phyloP scores from a whole-genome alignment of 2,888 invertebrate genomes.

The Mythimna lalbum region DNA sequence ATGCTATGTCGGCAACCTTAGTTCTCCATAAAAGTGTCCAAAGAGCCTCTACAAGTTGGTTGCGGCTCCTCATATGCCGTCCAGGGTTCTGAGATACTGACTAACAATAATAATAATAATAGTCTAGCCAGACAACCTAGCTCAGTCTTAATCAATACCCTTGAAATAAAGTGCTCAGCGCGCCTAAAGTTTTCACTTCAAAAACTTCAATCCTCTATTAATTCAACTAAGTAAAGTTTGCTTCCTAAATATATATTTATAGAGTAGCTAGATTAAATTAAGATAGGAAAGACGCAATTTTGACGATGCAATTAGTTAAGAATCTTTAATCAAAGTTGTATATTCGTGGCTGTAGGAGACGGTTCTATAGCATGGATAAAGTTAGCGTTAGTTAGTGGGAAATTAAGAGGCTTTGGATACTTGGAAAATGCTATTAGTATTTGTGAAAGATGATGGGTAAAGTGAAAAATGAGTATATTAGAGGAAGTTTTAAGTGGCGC shows the following conservation, averaged over 20 bases:
- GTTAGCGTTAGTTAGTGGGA: neutral
- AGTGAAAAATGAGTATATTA: too few relatives aligned
- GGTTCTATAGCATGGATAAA: neutral
- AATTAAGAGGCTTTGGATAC: neutral
- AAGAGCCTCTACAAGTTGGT: too few relatives aligned
- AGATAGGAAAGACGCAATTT: conserved; percentile 7
- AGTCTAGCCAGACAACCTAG: too few relatives aligned
- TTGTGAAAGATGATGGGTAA: neutral
- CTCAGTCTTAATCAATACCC: too few relatives aligned
- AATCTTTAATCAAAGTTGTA: conserved; percentile 37
- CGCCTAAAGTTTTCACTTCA: neutral
- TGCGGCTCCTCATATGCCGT: too few relatives aligned
- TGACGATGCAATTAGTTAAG: conserved; percentile 42
- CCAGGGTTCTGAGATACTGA: too few relatives aligned
- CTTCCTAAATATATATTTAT: conserved; percentile 5
- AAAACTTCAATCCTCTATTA: neutral
- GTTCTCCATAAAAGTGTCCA: too few relatives aligned
- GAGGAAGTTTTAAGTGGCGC: too few relatives aligned
- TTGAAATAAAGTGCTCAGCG: too few relatives aligned
- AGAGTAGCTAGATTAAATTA: neutral
- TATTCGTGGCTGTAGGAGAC: conserved; percentile 3
- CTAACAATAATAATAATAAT: too few relatives aligned
- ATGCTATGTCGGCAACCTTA: too few relatives aligned
- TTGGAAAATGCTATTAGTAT: neutral
- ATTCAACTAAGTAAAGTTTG: conserved; percentile 8